Conservation (phyloP, 2,888 invertebrate genomes). For the Epirrhoe tristata region DNA sequence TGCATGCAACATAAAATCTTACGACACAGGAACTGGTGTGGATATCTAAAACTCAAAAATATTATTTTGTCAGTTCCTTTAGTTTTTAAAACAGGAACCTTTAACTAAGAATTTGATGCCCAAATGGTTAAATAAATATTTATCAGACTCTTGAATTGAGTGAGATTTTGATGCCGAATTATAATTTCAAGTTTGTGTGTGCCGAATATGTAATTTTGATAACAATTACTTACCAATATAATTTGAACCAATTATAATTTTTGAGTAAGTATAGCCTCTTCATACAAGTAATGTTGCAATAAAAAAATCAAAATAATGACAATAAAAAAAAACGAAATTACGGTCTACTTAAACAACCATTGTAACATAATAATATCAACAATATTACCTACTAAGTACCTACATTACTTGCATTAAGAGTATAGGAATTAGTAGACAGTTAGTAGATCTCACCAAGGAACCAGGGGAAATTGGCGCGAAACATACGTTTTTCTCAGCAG, state of each 20-base stretch:
- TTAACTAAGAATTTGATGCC: constrained; percentile 1
- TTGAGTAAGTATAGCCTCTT: constrained; percentile 7
- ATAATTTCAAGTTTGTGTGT: constrained; percentile 11
- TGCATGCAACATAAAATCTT: constrained; percentile 27
- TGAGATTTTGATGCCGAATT: constrained; percentile 33
- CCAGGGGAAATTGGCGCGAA: constrained; percentile 63
- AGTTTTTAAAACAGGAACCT: not conserved
- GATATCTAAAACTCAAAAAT: constrained; percentile 43
- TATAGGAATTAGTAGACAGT: constrained; percentile 71
- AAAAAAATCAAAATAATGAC: too few species aligned
- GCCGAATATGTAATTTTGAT: constrained; percentile 20
- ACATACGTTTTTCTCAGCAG: constrained; percentile 76
- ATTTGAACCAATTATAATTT: constrained; percentile 17
- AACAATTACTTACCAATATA: constrained; percentile 31
- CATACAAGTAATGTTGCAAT: constrained; percentile 7
- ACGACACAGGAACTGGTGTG: constrained; percentile 33
- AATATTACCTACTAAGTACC: too few species aligned
- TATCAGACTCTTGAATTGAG: not conserved
- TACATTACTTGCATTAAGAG: constrained; percentile 53
- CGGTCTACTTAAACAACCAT: too few species aligned
- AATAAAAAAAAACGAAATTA: too few species aligned
- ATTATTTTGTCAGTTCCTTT: not conserved
- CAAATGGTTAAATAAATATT: not conserved
- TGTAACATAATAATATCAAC: too few species aligned
- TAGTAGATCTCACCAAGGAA: constrained; percentile 80